Evolutionary conservation across 2,113 vertebrate genomes (phyloP).

Genomic region (Crypturellus undulatus): DNA sequence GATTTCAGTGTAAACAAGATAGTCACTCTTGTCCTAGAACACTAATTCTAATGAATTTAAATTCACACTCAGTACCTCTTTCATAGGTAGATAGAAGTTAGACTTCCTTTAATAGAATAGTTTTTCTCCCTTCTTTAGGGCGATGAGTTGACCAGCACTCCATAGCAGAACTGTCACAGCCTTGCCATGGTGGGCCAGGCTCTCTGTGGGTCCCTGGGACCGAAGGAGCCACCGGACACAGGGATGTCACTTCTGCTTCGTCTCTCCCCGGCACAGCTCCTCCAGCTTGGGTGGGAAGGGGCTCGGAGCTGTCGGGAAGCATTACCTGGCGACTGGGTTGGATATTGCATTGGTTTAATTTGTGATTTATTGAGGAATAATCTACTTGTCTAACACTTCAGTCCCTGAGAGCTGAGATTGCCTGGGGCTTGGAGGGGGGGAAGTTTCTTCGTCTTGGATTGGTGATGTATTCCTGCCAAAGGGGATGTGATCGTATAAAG

Average conservation of each 20-base stretch:
- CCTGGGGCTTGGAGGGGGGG: not conserved
- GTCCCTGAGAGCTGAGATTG: not conserved
- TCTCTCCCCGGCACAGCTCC: not conserved
- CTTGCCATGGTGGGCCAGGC: not conserved
- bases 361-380: slow-evolving; percentile 24
- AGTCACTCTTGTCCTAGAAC: not conserved
- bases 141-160: not conserved
- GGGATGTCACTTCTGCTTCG: not conserved
- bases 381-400: not conserved
- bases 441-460: not conserved
- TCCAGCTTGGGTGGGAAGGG: not conserved
- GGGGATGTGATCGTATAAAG: not conserved
- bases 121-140: not conserved
- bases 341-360: not conserved
- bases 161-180: not conserved
- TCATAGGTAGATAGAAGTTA: not conserved
- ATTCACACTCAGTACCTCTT: not conserved
- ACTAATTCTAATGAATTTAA: not conserved
- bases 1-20: not conserved
- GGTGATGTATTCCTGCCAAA: not conserved
- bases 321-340: not conserved
- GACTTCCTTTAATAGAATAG: not conserved
- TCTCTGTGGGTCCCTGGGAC: not conserved
- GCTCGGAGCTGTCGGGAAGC: not conserved
- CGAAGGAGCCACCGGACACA: not conserved